Conservation (phyloP, 2,888 invertebrate genomes). For the Dynastes grantii region DNA sequence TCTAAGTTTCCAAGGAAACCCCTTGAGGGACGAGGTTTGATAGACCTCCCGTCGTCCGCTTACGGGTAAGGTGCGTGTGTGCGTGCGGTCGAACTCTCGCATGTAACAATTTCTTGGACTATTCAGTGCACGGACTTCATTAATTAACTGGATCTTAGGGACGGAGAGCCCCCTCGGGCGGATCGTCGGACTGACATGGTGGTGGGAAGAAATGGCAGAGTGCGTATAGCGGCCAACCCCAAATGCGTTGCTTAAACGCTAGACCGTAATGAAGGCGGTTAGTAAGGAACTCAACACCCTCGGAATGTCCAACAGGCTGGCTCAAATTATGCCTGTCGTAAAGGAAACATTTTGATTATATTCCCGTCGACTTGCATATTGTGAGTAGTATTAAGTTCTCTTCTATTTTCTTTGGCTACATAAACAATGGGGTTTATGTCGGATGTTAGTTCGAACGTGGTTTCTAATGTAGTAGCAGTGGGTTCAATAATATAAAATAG, state of each 20-base stretch:
- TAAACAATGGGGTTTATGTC: conserved; percentile 5
- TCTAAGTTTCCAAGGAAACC: conserved; percentile 17
- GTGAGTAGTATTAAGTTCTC: conserved; percentile 7
- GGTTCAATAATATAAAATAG: too few relatives aligned
- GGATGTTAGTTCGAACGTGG: background rate
- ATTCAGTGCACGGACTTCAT: conserved; percentile 56
- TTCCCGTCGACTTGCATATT: conserved; percentile 5
- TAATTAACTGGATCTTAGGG: conserved; percentile 58
- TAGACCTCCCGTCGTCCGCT: background rate
- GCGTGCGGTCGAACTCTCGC: conserved; percentile 53
- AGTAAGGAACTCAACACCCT: conserved; percentile 40
- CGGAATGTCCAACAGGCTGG: conserved; percentile 46
- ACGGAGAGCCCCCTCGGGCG: background rate
- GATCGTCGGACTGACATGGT: conserved; percentile 19
- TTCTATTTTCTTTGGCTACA: conserved; percentile 2
- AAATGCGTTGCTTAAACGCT: conserved; percentile 44
- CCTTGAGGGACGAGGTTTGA: conserved; percentile 2
- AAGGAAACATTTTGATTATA: conserved; percentile 40
- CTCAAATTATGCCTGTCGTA: conserved; percentile 39
- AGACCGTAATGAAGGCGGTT: conserved; percentile 42
- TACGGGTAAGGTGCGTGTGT: conserved; percentile 32
- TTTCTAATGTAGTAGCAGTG: too few relatives aligned
- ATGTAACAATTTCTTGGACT: conserved; percentile 56
- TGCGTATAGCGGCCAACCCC: conserved; percentile 44
- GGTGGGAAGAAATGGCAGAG: conserved; percentile 35